Conservation (phyloP, 1,140 invertebrate genomes). For the Caenorhabditis tropicalis region DNA sequence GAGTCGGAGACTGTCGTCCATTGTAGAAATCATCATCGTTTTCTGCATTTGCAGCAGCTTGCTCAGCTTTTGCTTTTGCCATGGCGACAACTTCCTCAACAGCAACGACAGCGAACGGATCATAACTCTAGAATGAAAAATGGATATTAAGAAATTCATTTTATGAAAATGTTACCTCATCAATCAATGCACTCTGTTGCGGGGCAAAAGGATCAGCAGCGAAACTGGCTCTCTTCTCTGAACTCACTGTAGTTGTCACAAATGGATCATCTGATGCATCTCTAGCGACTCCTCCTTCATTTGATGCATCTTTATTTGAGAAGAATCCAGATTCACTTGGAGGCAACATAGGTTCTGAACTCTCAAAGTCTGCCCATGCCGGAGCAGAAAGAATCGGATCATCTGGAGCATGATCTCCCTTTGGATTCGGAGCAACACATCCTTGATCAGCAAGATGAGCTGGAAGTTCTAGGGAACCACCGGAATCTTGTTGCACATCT, state of each 20-base stretch:
- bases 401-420: slow-evolving; percentile 53
- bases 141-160: not conserved
- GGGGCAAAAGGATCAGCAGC: slow-evolving; percentile 60
- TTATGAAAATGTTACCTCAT: slow-evolving; percentile 53
- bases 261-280: slow-evolving; percentile 55
- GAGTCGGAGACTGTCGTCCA: slow-evolving; percentile 44
- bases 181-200: slow-evolving; percentile 43
- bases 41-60: slow-evolving; percentile 50
- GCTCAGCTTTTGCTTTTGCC: slow-evolving; percentile 65
- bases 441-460: slow-evolving; percentile 10
- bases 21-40: slow-evolving; percentile 56
- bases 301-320: slow-evolving; percentile 48
- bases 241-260: slow-evolving; percentile 29
- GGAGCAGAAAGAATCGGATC: slow-evolving; percentile 46
- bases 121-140: slow-evolving; percentile 59
- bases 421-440: slow-evolving; percentile 41
- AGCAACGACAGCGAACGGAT: slow-evolving; percentile 68
- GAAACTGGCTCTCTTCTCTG: slow-evolving; percentile 54
- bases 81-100: slow-evolving; percentile 70
- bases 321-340: slow-evolving; percentile 67
- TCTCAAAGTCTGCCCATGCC: slow-evolving; percentile 64
- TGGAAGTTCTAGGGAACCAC: slow-evolving; percentile 51
- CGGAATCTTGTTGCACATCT: slow-evolving; percentile 53
- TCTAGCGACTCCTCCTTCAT: not conserved
- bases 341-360: slow-evolving; percentile 54